Base-by-base conservation (phyloP, 2,888 invertebrate species). In the Elegia similella region DNA sequence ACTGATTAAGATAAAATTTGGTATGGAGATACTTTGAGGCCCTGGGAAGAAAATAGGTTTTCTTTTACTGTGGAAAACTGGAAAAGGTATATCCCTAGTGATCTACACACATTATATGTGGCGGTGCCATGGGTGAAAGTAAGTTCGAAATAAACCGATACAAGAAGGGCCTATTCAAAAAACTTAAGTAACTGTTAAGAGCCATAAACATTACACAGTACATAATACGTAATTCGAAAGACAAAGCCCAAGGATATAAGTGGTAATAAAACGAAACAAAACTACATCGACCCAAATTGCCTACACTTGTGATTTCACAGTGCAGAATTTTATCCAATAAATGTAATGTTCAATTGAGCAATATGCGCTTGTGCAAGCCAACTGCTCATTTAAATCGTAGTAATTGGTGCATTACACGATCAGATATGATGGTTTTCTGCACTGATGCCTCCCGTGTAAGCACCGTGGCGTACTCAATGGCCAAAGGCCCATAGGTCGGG, bases 341-440 rank as follows among this genome's bases (percentile, higher is more conserved):
- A 34, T 55, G 52, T 54, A 47, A 52, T 56, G 54, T 47, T 38
- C 30, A 30, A 57, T 62, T 58, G 64, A 56, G 61, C 58, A 65
- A 66, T 52, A 48, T 58, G 55, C 58, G 59, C 57, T 69, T 65
- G 61, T 59, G 66, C 60, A 68, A 68, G 42, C 55, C 62, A 61
- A 70, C 69, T 70, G 63, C 69, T 67, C 59, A 68, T 67, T 62
- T 66, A 61, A 58, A 65, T 63, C 52, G 68, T 55, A 64, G 73
- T 76, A 86, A 84, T 75, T 82, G 82, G 86, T 80, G 86, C 86
- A 80, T 84, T 76, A 78, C 84, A 70, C 64, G 80, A 87, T 82
- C 84, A 64, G 84, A 85, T 86, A 78, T 69, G 67, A 64, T 60
- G 66, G 62, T 60, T 65, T 77, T 72, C 72, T 75, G 73, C 75